phyloP scores from a whole-genome alignment of 1,140 invertebrate species.

The Coboldia fuscipes region DNA sequence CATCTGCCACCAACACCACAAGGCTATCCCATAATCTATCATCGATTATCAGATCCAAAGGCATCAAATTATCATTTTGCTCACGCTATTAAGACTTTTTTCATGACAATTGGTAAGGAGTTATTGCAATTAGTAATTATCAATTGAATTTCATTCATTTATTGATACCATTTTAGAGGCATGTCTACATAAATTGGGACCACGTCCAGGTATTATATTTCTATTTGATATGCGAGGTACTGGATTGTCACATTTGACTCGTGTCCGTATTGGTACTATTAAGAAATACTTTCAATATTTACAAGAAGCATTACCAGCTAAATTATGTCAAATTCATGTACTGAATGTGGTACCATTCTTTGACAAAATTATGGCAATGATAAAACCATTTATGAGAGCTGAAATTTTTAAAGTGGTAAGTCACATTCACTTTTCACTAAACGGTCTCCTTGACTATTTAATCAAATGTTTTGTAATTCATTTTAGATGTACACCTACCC shows the following conservation, averaged over 20 bases:
- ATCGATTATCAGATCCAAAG: conserved; percentile 1
- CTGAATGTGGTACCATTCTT: conserved; percentile 38
- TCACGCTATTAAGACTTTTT: conserved; percentile 5
- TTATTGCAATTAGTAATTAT: no score
- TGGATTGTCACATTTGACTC: conserved; percentile 29
- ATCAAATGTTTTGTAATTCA: background rate
- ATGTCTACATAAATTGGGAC: conserved; percentile 26
- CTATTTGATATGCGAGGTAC: conserved; percentile 39
- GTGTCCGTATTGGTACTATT: conserved; percentile 23
- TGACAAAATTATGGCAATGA: conserved; percentile 33
- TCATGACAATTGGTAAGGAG: conserved; percentile 5
- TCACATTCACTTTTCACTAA: background rate
- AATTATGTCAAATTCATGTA: conserved; percentile 36
- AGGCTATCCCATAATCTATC: conserved; percentile 1
- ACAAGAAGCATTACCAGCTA: conserved; percentile 33
- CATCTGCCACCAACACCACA: conserved; percentile 1
- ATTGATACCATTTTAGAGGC: conserved; percentile 18
- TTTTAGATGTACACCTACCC: conserved; percentile 23
- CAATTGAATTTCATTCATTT: no score
- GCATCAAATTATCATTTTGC: conserved; percentile 4
- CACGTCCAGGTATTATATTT: conserved; percentile 30
- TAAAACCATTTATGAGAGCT: conserved; percentile 39
- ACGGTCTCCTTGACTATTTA: no score
- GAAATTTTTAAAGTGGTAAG: conserved; percentile 36
- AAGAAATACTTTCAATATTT: conserved; percentile 24